A percentile compares a stretch with the other conserved stretches of the same genome.
Conservation (phyloP, 2,113 vertebrate species). For the Pristiophorus japonicus region DNA sequence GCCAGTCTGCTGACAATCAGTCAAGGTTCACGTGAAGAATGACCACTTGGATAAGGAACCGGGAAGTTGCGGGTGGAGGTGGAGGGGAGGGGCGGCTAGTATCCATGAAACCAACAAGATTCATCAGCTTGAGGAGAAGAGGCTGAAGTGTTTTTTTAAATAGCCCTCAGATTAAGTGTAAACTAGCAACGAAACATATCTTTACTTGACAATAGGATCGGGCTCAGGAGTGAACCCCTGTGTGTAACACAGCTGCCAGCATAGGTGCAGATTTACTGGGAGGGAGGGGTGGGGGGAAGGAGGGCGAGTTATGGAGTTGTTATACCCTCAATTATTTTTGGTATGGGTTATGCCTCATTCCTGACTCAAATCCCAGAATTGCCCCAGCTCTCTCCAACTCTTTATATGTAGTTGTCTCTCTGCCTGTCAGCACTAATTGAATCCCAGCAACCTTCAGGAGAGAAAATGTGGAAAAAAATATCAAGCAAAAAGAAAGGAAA, state of each 20-base stretch:
- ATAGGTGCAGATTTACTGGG: not conserved
- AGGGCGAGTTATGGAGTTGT: not conserved
- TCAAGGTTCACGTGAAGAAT: not conserved
- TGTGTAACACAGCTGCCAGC: not conserved
- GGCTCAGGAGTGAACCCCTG: not conserved
- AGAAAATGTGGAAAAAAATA: not conserved
- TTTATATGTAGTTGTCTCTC: not conserved
- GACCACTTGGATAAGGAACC: not conserved
- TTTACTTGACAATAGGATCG: not conserved
- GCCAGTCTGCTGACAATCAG: not conserved
- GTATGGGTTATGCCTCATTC: not conserved
- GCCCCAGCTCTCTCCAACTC: not conserved
- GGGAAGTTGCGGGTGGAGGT: not conserved
- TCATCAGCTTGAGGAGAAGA: not conserved
- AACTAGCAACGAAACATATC: not conserved
- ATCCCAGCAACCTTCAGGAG: not conserved
- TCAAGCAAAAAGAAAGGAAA: not conserved
- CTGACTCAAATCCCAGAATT: not conserved
- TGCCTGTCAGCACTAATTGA: not conserved
- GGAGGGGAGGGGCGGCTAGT: not conserved
- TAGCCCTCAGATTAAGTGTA: not conserved
- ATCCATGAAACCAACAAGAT: not conserved
- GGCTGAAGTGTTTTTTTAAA: not conserved
- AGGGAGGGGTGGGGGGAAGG: too few relatives aligned
- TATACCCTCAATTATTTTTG: not conserved